Evolutionary conservation across 2,888 invertebrate species (phyloP), one percentile per base, ranked within the genome.

Genomic region (Troides aeacus): DNA sequence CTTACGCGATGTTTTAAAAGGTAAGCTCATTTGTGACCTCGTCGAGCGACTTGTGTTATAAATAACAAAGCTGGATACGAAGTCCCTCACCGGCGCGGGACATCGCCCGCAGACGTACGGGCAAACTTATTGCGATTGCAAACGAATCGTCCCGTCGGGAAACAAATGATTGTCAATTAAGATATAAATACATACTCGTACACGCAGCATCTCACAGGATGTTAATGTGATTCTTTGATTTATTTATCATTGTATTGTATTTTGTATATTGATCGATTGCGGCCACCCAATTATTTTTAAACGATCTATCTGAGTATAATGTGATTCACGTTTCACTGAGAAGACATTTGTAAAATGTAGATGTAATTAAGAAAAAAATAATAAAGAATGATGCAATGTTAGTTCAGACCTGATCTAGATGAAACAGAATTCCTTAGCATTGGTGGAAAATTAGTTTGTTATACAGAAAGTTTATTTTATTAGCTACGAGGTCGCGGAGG

Each of bases 401-500:
- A 46, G 46, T 15, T 46, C 46, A 15, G 46, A 46, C 1, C 12
- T 15, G 12, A 15, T 15, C 12, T 46, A 17, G 15, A 46, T 46
- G 15, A 2, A 15, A 46, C 15, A 46, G 4, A 15, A 15, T 46
- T 12, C 46, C 2, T 12, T 12, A 15, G 46, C 1, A 46, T 12
- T 46, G 46, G 46, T 46, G 10, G 15, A 10, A 15, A 46, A 17
- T 46, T 46, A 15, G 46, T 46, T 42, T 4, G 42, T 42, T 42
- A 12, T 42, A 10, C 42, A 12, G 8, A 12, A 12, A 10, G 42
- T 42, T 73, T 70, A 74, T 76, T 75, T 74, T 71, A 75, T 72
- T 77, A 75, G 75, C 76, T 84, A 87, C 85, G 80, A 86, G 84
- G 85, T 79, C 79, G 80, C 78, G 82, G 79, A 80, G 81, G 83